Percentiles rank a stretch among this genome's conserved stretches.
Evolutionary conservation across 2,113 vertebrate species (phyloP).

Genomic region (Mobula birostris): DNA sequence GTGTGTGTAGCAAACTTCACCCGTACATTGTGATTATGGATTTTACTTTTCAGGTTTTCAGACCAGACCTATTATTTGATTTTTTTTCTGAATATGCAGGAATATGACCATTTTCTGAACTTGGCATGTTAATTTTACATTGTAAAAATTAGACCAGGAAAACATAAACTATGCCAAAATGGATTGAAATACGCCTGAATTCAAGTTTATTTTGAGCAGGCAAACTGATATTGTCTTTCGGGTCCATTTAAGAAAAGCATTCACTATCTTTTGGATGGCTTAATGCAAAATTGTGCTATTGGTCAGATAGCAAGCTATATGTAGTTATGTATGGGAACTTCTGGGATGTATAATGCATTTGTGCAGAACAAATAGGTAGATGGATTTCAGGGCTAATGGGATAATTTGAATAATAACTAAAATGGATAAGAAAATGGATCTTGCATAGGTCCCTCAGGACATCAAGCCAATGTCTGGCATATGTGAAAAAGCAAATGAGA

Average conservation of each 20-base stretch:
- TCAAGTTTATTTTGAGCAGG: background rate
- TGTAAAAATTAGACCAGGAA: background rate
- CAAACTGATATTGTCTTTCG: background rate
- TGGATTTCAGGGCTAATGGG: slow-evolving; percentile 4
- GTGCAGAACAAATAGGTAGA: background rate
- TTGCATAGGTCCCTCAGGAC: background rate
- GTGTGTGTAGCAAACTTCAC: background rate
- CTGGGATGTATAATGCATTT: slow-evolving; percentile 5
- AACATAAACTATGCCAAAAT: background rate
- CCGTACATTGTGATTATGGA: background rate
- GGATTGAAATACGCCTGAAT: background rate
- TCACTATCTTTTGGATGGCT: background rate
- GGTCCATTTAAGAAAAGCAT: background rate
- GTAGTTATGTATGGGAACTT: background rate
- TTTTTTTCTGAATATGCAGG: background rate
- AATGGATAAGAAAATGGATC: slow-evolving; percentile 7
- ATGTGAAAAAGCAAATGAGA: slow-evolving; percentile 12
- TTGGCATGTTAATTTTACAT: background rate
- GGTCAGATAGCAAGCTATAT: slow-evolving; percentile 1
- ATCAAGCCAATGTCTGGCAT: background rate
- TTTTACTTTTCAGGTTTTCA: background rate
- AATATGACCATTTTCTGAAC: background rate
- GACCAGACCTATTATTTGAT: background rate
- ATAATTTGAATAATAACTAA: background rate
- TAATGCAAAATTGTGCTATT: background rate